Conservation (phyloP, 2,888 invertebrate species). For the Phlogophora meticulosa region DNA sequence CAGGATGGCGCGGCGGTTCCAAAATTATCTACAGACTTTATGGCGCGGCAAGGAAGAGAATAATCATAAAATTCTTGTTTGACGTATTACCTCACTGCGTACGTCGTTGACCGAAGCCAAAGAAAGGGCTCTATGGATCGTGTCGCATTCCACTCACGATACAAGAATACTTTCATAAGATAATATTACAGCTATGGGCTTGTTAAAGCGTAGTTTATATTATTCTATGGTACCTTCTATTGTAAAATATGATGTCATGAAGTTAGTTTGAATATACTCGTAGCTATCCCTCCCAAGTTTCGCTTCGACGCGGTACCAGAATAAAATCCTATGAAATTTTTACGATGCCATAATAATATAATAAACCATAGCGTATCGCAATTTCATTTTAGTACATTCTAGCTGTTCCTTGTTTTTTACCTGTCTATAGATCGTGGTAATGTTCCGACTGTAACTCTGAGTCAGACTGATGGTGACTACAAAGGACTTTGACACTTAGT, state of each 20-base stretch:
- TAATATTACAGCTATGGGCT: slow-evolving; percentile 39
- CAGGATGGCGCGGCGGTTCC: slow-evolving; percentile 61
- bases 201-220: slow-evolving; percentile 3
- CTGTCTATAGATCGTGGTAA: background rate
- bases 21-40: slow-evolving; percentile 58
- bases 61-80: slow-evolving; percentile 65
- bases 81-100: slow-evolving; percentile 61
- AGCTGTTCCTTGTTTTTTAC: background rate
- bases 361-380: slow-evolving; percentile 21
- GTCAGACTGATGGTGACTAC: too few relatives aligned
- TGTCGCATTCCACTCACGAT: slow-evolving; percentile 44
- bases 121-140: slow-evolving; percentile 50
- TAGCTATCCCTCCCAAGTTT: slow-evolving; percentile 2
- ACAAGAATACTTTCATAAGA: slow-evolving; percentile 51
- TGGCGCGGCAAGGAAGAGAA: slow-evolving; percentile 44
- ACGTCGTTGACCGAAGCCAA: slow-evolving; percentile 65
- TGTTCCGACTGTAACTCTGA: too few relatives aligned
- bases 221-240: background rate
- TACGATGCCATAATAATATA: slow-evolving; percentile 7
- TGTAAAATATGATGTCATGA: slow-evolving; percentile 7
- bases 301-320: slow-evolving; percentile 12
- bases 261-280: slow-evolving; percentile 29
- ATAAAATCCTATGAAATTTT: slow-evolving; percentile 32
- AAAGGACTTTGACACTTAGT: background rate
- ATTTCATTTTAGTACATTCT: background rate